A percentile compares a stretch with the other conserved stretches of the same genome.
Evolutionary conservation across 1,140 invertebrate species (phyloP).

Genomic region (Druon quercuslanigerum): DNA sequence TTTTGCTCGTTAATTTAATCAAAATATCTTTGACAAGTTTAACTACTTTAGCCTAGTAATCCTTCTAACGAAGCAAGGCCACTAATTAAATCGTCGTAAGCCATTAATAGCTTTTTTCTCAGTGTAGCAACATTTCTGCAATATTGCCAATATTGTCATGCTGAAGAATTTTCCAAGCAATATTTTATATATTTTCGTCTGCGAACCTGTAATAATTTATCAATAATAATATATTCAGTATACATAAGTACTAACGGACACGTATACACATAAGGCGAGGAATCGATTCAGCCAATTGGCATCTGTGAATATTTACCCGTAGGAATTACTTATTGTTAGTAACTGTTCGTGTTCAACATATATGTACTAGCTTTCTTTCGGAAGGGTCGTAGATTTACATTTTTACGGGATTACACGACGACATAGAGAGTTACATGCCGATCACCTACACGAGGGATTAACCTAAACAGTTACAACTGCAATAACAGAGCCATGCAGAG

Average conservation of each 20-base stretch:
- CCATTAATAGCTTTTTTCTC: no score
- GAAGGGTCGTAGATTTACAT: constrained; percentile 10
- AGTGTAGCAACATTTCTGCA: no score
- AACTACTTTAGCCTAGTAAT: no score
- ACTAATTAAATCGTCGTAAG: no score
- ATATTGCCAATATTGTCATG: no score
- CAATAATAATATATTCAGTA: neutral
- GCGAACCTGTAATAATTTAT: no score
- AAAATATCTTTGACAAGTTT: no score
- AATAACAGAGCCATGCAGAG: constrained; percentile 11
- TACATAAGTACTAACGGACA: constrained; percentile 10
- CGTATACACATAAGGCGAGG: constrained; percentile 1
- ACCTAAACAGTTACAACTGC: constrained; percentile 4
- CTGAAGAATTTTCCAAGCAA: no score
- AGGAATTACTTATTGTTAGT: neutral
- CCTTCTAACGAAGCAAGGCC: no score
- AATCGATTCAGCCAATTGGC: neutral
- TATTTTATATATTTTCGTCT: no score
- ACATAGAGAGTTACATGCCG: constrained; percentile 3
- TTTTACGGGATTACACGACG: constrained; percentile 9
- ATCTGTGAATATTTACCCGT: constrained; percentile 18
- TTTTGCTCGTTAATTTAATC: no score
- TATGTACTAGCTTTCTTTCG: neutral
- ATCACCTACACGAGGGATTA: constrained; percentile 17
- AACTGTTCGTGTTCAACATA: neutral